Percentiles rank a stretch among this genome's conserved stretches.
These are phyloP conservation scores for Neolamprologus hecqui DNA, from an alignment of 2,113 vertebrate genomes.

Conservation along the genomic window DNA sequence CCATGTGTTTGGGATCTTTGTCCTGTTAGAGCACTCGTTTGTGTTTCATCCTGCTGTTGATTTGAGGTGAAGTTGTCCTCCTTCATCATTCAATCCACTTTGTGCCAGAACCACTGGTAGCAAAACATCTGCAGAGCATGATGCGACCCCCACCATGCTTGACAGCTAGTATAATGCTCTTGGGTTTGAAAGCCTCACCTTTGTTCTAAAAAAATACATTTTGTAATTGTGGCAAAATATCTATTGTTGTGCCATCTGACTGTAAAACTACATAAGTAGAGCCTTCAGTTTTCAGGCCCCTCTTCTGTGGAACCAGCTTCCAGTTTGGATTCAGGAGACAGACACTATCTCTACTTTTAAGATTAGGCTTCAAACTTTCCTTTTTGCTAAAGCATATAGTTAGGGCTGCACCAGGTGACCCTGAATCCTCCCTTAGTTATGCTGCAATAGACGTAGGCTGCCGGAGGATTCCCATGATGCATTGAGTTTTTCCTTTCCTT, in stretches of 20 bases:
- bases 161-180: background rate
- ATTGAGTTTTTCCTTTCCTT: background rate
- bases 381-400: background rate
- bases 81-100: background rate
- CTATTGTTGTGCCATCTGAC: background rate
- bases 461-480: background rate
- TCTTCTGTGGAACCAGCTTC: background rate
- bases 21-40: background rate
- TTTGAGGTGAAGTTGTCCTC: background rate
- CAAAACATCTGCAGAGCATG: background rate
- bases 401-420: background rate
- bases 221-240: background rate
- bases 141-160: background rate
- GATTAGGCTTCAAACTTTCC: accelerated
- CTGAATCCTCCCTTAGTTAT: background rate
- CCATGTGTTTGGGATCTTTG: background rate
- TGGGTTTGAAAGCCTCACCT: background rate
- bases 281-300: background rate
- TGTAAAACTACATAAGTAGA: background rate
- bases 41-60: background rate
- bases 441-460: too few species aligned
- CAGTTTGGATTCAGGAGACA: background rate
- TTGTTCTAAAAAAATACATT: accelerated
- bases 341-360: background rate
- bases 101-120: background rate